Evolutionary conservation across 2,888 invertebrate species (phyloP).

Genomic region (Dolomedes plantarius): DNA sequence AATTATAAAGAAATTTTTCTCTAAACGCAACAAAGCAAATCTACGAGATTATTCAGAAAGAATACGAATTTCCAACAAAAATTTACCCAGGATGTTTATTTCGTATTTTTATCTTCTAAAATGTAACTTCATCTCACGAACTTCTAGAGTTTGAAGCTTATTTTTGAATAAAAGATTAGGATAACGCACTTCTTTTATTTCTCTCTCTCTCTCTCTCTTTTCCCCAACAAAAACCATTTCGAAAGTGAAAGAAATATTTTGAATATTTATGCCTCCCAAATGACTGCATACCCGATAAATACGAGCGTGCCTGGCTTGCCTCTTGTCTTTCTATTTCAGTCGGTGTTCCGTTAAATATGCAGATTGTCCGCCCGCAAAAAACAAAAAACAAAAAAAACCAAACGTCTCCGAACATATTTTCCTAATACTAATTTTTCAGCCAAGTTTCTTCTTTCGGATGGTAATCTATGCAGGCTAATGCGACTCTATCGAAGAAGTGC

Average conservation of each 20-base stretch:
- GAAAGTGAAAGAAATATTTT: conserved; percentile 8
- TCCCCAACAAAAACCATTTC: neutral
- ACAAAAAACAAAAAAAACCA: conserved; percentile 1
- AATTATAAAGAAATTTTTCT: neutral
- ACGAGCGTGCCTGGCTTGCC: neutral
- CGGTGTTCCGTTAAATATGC: conserved; percentile 4
- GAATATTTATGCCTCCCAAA: conserved; percentile 2
- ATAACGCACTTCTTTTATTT: neutral
- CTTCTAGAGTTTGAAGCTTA: neutral
- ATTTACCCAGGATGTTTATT: neutral
- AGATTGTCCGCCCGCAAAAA: neutral
- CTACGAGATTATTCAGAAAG: neutral
- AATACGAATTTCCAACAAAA: neutral
- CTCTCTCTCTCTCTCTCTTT: neutral
- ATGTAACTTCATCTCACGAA: neutral
- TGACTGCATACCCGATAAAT: neutral
- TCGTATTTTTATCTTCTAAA: neutral
- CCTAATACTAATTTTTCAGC: conserved; percentile 9
- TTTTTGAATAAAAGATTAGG: conserved; percentile 7
- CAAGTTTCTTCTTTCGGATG: neutral
- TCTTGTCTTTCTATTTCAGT: neutral
- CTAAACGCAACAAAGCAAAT: too few species aligned
- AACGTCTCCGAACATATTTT: neutral
- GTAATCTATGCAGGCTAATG: conserved; percentile 12
- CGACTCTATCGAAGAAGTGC: neutral